Base-by-base conservation (phyloP, 2,888 invertebrate species). In the Adela reaumurella region DNA sequence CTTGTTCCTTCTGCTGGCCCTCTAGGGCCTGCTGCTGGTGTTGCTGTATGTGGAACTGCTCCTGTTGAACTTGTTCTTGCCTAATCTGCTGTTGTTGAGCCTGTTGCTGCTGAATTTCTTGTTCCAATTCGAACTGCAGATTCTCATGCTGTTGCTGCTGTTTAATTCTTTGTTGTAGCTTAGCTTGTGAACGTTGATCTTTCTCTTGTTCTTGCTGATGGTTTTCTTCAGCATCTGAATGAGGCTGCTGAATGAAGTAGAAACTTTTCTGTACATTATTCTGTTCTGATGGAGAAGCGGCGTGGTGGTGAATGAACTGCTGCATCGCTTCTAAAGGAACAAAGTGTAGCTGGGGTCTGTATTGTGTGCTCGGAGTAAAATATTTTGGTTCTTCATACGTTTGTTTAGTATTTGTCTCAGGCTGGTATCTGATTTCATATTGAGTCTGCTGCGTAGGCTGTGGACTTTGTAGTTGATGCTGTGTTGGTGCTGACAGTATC, bases 51-150 rank as follows among this genome's bases (percentile, higher is more conserved):
- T 35, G 8, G 6, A 14, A 14, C 3, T 35, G 6, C n/a, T 35
- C 11, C 6, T 14, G 5, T 5, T 6, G 6, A 14, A 14, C 11
- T 14, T 35, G 35, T 14, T 35, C n/a, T 14, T 14, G 35, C 41
- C 56, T 51, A 49, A 45, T 51, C 55, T 50, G 54, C 35, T n/a
- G 52, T 17, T 20, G 46, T 14, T 2, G 35, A 17, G 35, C 43
- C 35, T 67, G 67, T 20, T 69, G 67, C 20, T 67, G 65, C 48
- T 66, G 59, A n/a, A 45, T 51, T 55, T 50, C 53, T 41, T n/a
- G 52, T 17, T 20, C 28, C 24, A 65, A 66, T 20, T 69, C 66
- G 19, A 67, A 65, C 47, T 17, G 35, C 16, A 52, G 54, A 2
- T 63, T 60, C 8, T 53, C 57, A 49, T 55, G 50, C 46, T 48